phyloP scores from a whole-genome alignment of 2,797 vertebrate genomes.

The Eutrigla gurnardus region DNA sequence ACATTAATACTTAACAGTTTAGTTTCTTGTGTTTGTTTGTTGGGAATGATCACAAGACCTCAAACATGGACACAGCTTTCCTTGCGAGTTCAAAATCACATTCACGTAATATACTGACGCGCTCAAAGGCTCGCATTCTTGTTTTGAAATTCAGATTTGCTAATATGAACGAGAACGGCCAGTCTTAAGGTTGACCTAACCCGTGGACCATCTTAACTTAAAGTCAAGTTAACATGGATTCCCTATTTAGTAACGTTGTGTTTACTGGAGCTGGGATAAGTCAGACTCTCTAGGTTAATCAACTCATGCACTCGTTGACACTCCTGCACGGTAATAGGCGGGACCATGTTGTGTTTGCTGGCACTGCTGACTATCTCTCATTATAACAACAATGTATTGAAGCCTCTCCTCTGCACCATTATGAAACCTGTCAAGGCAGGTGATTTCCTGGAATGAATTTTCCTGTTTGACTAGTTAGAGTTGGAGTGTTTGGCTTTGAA shows the following conservation, averaged over 20 bases:
- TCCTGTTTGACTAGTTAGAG: constrained; percentile 25
- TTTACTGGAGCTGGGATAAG: background rate
- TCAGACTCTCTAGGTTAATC: no score
- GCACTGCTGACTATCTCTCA: background rate
- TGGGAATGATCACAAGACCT: background rate
- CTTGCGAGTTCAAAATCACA: no score
- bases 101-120: no score
- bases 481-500: background rate
- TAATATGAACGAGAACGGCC: background rate
- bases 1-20: no score
- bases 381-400: background rate
- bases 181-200: background rate
- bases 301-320: no score
- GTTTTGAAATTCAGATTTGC: background rate
- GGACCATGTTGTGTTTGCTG: background rate
- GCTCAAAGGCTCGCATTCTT: no score
- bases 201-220: background rate
- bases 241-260: background rate
- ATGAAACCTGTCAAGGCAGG: background rate
- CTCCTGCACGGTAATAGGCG: no score
- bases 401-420: background rate
- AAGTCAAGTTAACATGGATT: background rate
- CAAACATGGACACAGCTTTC: no score
- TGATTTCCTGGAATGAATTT: background rate
- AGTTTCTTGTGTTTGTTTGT: background rate